These are phyloP conservation scores for Andrena camellia DNA, from an alignment of 2,888 invertebrate species.

Conservation along the genomic window DNA sequence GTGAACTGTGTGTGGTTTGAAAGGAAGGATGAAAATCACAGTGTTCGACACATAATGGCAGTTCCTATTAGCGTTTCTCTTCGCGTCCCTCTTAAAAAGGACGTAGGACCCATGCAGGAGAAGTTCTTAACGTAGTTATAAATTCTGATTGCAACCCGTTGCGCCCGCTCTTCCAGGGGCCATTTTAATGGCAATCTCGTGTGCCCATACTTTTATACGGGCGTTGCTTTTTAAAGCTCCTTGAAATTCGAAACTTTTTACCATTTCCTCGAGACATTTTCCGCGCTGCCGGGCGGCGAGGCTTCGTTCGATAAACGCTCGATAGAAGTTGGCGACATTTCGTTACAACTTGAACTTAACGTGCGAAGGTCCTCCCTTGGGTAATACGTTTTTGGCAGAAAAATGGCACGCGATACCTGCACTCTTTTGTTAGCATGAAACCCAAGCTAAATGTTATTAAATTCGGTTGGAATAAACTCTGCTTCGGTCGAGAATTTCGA, in stretches of 20 bases:
- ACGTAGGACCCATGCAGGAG: neutral
- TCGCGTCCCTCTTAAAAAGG: neutral
- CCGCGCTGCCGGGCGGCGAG: neutral
- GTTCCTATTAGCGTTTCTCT: neutral
- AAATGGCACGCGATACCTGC: neutral
- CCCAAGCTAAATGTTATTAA: no score
- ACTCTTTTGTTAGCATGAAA: no score
- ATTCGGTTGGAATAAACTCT: no score
- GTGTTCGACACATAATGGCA: slow-evolving; percentile 28
- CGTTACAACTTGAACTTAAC: slow-evolving; percentile 12
- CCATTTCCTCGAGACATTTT: slow-evolving; percentile 31
- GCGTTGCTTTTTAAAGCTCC: slow-evolving; percentile 26
- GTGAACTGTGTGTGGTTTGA: no score
- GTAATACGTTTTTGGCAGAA: neutral
- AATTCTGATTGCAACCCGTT: slow-evolving; percentile 33
- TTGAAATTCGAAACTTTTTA: slow-evolving; percentile 36
- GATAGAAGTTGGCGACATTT: slow-evolving; percentile 35
- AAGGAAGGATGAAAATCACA: neutral
- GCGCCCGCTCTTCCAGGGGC: neutral
- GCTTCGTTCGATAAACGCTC: slow-evolving; percentile 43
- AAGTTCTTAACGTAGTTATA: slow-evolving; percentile 40
- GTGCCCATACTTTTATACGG: slow-evolving; percentile 4
- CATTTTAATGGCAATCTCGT: slow-evolving; percentile 38
- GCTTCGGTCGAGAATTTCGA: no score
- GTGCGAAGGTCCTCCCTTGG: neutral